Base-by-base conservation (phyloP, 2,888 invertebrate species). In the Rotaria macrura region DNA sequence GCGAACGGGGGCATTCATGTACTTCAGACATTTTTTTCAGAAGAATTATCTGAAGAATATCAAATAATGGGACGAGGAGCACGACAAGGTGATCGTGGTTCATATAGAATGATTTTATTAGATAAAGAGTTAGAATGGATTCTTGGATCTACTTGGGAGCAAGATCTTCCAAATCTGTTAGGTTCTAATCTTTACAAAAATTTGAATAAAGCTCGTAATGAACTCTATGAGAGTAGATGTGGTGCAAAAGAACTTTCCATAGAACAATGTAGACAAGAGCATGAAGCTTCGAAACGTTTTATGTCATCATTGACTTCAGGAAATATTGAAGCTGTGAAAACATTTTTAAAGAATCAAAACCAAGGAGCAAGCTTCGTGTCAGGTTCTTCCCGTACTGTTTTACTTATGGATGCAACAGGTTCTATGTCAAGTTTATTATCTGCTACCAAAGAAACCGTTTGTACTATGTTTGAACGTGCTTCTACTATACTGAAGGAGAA, bases 1-100 rank as follows among this genome's bases (percentile, higher is more conserved):
- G 1, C 12, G 5, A 47, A 52, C 12, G 55, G 52, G 14, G 84
- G 84, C n/a, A 47, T 84, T 23, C 84, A 84, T 84, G 84, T 84
- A 25, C 38, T 84, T 84, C 84, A 84, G 25, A 84, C 84, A 52
- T 84, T 84, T 52, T 52, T 84, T 2, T 84, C 84, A 0, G 29
- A 52, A 57, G 84, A 55, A 57, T 84, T 55, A 55, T 49, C 84
- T 10, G 84, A 84, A 84, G 84, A 84, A 57, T 38, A 38, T 40
- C 84, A 84, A 57, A 84, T 84, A 1, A 84, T 55, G 12, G 84
- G 84, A 38, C 34, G 84, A 84, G 43, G 40, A 0, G 84, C 84
- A 25, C 47, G 84, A 84, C 84, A 84, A 52, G 84, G 84, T 9
- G 52, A 84, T 25, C 2, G 10, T 34, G 84, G 84, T 23, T 84